phyloP scores from a whole-genome alignment of 1,140 invertebrate genomes.

The Drosophila tristis region DNA sequence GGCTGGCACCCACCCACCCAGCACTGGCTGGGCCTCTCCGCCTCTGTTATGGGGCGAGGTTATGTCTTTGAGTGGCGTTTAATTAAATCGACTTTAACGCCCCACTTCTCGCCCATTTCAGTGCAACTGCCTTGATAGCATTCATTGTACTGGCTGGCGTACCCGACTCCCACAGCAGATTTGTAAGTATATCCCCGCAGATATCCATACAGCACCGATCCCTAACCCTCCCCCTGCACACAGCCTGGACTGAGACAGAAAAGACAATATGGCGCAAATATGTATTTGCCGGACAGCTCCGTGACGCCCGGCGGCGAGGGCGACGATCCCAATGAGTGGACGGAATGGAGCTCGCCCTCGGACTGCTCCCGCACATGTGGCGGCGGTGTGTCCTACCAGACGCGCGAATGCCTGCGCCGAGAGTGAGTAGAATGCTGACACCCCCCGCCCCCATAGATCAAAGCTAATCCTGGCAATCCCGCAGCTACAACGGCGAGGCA shows the following conservation, averaged over 20 bases:
- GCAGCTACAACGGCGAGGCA: constrained; percentile 86
- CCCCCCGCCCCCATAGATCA: not conserved
- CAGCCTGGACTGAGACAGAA: constrained; percentile 88
- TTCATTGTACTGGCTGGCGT: constrained; percentile 74
- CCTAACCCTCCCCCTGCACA: not conserved
- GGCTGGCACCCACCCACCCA: not conserved
- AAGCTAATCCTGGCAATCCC: constrained; percentile 13
- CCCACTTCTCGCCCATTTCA: constrained; percentile 44
- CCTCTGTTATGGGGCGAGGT: constrained; percentile 3
- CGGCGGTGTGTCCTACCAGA: constrained; percentile 93
- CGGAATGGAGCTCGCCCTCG: constrained; percentile 90
- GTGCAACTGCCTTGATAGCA: constrained; percentile 82
- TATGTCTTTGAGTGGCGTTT: constrained; percentile 28
- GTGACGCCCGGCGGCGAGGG: constrained; percentile 88
- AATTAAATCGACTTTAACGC: constrained; percentile 31
- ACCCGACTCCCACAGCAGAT: constrained; percentile 74
- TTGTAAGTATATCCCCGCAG: constrained; percentile 66
- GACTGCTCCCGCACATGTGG: constrained; percentile 94
- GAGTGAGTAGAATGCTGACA: constrained; percentile 84
- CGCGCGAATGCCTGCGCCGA: constrained; percentile 88
- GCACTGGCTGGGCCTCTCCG: too few relatives aligned
- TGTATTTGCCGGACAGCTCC: constrained; percentile 88
- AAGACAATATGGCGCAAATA: constrained; percentile 89
- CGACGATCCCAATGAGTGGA: constrained; percentile 86
- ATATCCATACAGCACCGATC: not conserved